A percentile compares a stretch with the other conserved stretches of the same genome.
Conservation (phyloP, 1,140 invertebrate species). For the Panagrolaimus sp. region DNA sequence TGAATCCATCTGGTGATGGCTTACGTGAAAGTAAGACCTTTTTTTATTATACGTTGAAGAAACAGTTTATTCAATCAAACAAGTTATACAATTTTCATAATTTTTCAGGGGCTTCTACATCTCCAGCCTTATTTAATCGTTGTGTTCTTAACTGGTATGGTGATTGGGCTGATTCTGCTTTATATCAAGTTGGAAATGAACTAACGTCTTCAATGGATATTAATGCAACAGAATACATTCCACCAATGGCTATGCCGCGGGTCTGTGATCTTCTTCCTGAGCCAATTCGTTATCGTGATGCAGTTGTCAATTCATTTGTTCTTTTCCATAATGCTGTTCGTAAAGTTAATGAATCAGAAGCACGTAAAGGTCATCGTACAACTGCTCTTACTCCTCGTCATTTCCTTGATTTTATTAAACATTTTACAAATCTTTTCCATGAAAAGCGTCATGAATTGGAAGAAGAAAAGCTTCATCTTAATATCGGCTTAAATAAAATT, state of each 20-base stretch:
- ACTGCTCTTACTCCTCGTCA: constrained; percentile 96
- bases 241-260: constrained; percentile 46
- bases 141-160: constrained; percentile 99
- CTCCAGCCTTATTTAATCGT: constrained; percentile 95
- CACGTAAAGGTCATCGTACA: constrained; percentile 71
- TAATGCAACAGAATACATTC: constrained; percentile 59
- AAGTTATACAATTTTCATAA: no score
- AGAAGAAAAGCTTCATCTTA: constrained; percentile 96
- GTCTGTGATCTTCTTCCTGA: constrained; percentile 65
- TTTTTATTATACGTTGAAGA: no score
- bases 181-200: constrained; percentile 76
- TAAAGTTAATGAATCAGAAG: constrained; percentile 80
- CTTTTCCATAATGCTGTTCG: constrained; percentile 96
- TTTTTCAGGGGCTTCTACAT: constrained; percentile 94
- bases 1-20: constrained; percentile 97
- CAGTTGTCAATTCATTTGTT: constrained; percentile 93
- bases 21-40: constrained; percentile 95
- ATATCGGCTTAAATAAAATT: constrained; percentile 96
- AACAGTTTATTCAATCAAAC: no score
- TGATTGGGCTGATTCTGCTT: constrained; percentile 94
- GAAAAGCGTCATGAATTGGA: constrained; percentile 96
- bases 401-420: constrained; percentile 99
- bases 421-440: constrained; percentile 91
- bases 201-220: constrained; percentile 65
- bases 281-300: constrained; percentile 76